A percentile compares a stretch with the other conserved stretches of the same genome.
These are phyloP conservation scores for Gavia stellata DNA, from an alignment of 2,113 vertebrate species.

Conservation along the genomic window DNA sequence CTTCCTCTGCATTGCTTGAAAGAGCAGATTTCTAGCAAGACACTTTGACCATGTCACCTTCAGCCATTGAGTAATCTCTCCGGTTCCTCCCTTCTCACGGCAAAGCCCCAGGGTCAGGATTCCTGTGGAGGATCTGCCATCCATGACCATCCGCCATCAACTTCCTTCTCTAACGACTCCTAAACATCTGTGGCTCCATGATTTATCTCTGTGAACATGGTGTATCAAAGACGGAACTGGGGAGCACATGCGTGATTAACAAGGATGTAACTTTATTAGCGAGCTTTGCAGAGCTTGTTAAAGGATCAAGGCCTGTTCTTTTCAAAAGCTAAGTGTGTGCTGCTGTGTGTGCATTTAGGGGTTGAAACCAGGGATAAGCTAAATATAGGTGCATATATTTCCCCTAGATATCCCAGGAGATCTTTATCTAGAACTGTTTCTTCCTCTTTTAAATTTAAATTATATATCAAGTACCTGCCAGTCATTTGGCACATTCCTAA, in stretches of 20 bases:
- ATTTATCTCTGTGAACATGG: not conserved
- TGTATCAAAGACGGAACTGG: not conserved
- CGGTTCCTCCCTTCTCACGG: not conserved
- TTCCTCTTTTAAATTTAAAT: slow-evolving; percentile 70
- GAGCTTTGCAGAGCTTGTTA: slow-evolving; percentile 5
- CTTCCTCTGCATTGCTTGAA: not conserved
- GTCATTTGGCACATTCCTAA: slow-evolving; percentile 61
- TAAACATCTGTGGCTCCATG: not conserved
- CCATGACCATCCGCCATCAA: not conserved
- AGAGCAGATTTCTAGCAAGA: not conserved
- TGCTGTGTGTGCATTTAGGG: slow-evolving; percentile 23
- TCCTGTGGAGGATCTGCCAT: not conserved
- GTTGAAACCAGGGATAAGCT: slow-evolving; percentile 48
- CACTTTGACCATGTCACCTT: not conserved
- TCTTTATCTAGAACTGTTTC: slow-evolving; percentile 56
- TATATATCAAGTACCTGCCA: slow-evolving; percentile 59
- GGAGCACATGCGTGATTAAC: not conserved
- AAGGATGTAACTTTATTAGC: not conserved
- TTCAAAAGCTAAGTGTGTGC: not conserved
- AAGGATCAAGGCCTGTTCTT: slow-evolving; percentile 34
- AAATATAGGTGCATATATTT: slow-evolving; percentile 62
- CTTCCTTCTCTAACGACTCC: not conserved
- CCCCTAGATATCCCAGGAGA: slow-evolving; percentile 50
- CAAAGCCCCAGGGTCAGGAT: slow-evolving; percentile 13
- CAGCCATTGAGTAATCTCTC: not conserved